Evolutionary conservation across 2,888 invertebrate species (phyloP), one percentile per base, ranked within the genome.

Genomic region (Orthosia incerta): DNA sequence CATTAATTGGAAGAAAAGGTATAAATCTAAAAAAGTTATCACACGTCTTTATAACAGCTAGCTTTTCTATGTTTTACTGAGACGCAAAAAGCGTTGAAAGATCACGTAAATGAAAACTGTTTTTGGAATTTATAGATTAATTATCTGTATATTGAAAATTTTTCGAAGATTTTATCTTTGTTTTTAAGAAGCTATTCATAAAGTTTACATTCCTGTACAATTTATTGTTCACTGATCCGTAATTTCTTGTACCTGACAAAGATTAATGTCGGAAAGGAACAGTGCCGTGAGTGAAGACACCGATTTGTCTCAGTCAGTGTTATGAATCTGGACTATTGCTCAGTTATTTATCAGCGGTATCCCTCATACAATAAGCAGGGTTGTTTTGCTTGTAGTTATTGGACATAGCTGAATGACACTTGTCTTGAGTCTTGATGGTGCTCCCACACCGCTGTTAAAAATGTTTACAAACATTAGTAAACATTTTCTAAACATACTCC

Each of bases 281-380:
- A 20, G 48, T 50, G 18, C 71, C 4, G 13, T 57, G 71, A 71
- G 23, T 16, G 45, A 71, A 57, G 56, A 71, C 39, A 50, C 13
- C 23, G n/a, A 71, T 71, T 71, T 71, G 45, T 71, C 71, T 57
- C 23, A 50, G 39, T 71, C 57, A 71, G 71, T 20, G 9, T 50
- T 59, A 71, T 50, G n/a, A 59, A 59, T 59, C 71, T 71, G 39
- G 20, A 11, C 71, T 15, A 71, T 71, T 51, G 15, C 23, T 70
- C 18, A 39, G 16, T 31, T 71, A 46, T 69, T 70, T 55, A 70
- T 23, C 4, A 45, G 50, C 18, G 18, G 15, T 20, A 31, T 31
- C 18, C n/a, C 48, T 51, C 39, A 59, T 39, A n/a, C 13, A 13
- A 39, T 39, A 39, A 39, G 39, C 39, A 39, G 39, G 39, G 39